These are phyloP conservation scores for Papilio machaon DNA, from an alignment of 1,140 invertebrate species.

Conservation along the genomic window DNA sequence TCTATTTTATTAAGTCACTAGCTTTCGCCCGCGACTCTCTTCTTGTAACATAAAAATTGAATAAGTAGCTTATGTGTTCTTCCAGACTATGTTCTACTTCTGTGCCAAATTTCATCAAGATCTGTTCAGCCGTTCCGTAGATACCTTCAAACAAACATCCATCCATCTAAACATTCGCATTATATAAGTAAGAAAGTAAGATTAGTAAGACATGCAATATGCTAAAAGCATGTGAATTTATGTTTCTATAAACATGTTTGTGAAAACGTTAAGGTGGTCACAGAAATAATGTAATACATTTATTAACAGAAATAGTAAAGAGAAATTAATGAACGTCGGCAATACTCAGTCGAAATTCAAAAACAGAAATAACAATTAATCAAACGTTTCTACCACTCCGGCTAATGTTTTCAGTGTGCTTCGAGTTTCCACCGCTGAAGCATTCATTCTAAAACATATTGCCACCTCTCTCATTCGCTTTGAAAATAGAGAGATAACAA, in stretches of 20 bases:
- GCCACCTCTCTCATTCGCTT: background rate
- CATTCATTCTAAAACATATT: background rate
- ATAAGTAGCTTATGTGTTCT: too few species aligned
- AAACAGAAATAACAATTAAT: slow-evolving; percentile 32
- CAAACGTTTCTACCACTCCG: background rate
- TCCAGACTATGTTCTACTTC: too few species aligned
- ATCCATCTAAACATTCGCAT: too few species aligned
- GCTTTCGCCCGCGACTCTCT: too few species aligned
- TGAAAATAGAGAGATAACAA: background rate
- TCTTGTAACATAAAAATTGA: too few species aligned
- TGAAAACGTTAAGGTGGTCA: background rate
- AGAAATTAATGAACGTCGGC: background rate
- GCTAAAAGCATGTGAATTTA: too few species aligned
- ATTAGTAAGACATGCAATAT: too few species aligned
- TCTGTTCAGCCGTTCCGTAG: too few species aligned
- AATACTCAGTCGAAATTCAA: background rate
- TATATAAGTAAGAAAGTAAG: too few species aligned
- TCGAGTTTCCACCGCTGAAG: background rate
- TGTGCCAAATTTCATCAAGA: too few species aligned
- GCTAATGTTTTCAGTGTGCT: slow-evolving; percentile 4
- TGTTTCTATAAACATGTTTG: background rate
- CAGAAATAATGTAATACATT: slow-evolving; percentile 1
- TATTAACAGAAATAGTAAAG: slow-evolving; percentile 5
- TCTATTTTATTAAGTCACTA: too few species aligned
- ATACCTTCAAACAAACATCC: too few species aligned